Evolutionary conservation across 2,888 invertebrate species (phyloP).

Genomic region (Chouioia cunea): DNA sequence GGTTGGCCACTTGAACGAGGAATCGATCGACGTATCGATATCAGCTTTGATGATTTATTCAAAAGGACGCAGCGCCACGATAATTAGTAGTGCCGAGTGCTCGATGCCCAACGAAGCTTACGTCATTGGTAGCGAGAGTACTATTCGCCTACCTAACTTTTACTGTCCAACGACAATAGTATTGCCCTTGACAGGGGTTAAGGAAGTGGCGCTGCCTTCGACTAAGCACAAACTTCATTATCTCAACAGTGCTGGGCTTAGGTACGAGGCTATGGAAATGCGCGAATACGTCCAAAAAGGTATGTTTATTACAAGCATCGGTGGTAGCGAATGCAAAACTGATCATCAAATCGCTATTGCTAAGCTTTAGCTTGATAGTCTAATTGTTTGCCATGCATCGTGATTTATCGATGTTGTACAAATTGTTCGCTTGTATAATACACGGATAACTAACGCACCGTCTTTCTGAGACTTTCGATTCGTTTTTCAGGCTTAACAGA

Average conservation of each 20-base stretch:
- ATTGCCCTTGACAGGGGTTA: conserved; percentile 74
- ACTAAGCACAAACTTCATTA: conserved; percentile 75
- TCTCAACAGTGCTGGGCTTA: conserved; percentile 79
- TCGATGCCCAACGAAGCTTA: conserved; percentile 75
- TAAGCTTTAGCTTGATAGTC: not conserved
- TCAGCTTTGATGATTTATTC: conserved; percentile 76
- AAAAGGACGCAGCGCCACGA: conserved; percentile 75
- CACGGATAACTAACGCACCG: too few relatives aligned
- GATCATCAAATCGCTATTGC: not conserved
- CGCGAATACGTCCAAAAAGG: conserved; percentile 76
- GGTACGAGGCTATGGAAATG: conserved; percentile 84
- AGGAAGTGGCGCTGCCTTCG: conserved; percentile 77
- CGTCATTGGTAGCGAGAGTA: conserved; percentile 79
- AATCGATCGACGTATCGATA: conserved; percentile 79
- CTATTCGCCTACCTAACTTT: conserved; percentile 75
- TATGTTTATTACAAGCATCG: too few relatives aligned
- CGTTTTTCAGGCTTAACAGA: conserved; percentile 74
- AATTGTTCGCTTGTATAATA: too few relatives aligned
- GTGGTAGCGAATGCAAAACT: too few relatives aligned
- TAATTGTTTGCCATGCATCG: too few relatives aligned
- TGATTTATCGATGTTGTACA: too few relatives aligned
- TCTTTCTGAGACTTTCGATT: not conserved
- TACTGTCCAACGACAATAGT: conserved; percentile 82
- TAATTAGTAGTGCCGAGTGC: conserved; percentile 73
- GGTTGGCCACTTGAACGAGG: conserved; percentile 76